Evolutionary conservation across 1,140 invertebrate genomes (phyloP), one percentile per base, ranked within the genome.

Genomic region (Teleogryllus occipitalis): DNA sequence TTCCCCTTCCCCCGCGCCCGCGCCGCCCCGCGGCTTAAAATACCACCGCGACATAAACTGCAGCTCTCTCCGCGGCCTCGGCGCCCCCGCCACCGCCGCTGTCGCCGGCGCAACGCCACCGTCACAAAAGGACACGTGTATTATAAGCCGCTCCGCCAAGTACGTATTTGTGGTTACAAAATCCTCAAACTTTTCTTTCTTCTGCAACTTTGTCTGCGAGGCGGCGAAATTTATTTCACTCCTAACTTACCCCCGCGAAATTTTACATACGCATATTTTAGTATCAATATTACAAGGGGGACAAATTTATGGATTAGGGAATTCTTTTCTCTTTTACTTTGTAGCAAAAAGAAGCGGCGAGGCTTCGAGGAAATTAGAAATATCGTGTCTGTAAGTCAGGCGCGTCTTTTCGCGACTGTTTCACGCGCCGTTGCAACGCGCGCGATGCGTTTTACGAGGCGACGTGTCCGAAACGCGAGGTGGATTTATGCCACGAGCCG

Each of bases 241-340:
- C 54, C 54, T 65, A 65, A 65, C 54, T 65, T 65, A 65, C 54
- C 54, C 54, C 10, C 54, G 54, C 54, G 54, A 65, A 65, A 65
- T 65, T 65, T 65, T 65, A 65, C 54, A 65, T 65, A 65, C 54
- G 54, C 54, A 65, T 65, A 65, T 65, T 65, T 65, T 65, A 65
- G 54, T 65, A 65, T 65, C 54, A 65, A 65, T 65, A 65, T 65
- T 65, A 65, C 54, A 65, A 65, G 54, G 54, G 10, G 54, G 54
- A 65, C 54, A 65, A 65, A 65, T 65, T 65, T 65, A 65, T 65
- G 54, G 54, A 65, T 65, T 65, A 65, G 54, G 54, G 54, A 65
- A 18, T 10, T 65, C 10, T 65, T 65, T 65, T 65, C 27, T 65
- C 10, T 65, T 65, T 65, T 18, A 65, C 54, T 10, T 14, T 18